Percentiles rank a stretch among this genome's conserved stretches.
These are phyloP conservation scores for Cosmia trapezina DNA, from an alignment of 2,888 invertebrate species.

Conservation along the genomic window DNA sequence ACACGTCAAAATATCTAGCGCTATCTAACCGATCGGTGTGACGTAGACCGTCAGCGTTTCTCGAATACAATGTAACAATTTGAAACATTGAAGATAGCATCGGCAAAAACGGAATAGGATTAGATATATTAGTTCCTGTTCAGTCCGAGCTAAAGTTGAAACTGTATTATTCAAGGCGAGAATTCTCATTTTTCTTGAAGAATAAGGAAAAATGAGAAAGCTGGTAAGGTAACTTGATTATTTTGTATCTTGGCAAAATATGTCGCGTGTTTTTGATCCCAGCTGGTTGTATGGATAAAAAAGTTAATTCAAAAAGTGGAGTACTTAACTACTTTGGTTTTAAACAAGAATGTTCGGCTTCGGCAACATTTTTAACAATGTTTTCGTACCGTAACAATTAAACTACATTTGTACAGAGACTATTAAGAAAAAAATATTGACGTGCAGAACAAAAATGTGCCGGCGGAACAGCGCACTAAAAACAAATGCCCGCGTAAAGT, in stretches of 20 bases:
- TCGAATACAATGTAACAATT: slow-evolving; percentile 64
- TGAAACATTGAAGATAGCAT: slow-evolving; percentile 55
- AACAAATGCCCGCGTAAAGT: slow-evolving; percentile 74
- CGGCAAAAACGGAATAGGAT: slow-evolving; percentile 53
- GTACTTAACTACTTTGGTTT: slow-evolving; percentile 28
- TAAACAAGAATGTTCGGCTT: slow-evolving; percentile 24
- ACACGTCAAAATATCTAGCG: slow-evolving; percentile 82
- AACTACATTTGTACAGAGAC: slow-evolving; percentile 54
- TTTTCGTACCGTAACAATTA: slow-evolving; percentile 60
- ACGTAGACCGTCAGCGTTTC: slow-evolving; percentile 70
- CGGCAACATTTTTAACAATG: slow-evolving; percentile 32
- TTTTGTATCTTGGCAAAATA: slow-evolving; percentile 17
- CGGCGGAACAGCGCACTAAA: slow-evolving; percentile 69
- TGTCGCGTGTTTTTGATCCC: slow-evolving; percentile 18
- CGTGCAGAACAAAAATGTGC: slow-evolving; percentile 60
- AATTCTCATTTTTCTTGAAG: slow-evolving; percentile 15
- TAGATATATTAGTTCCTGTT: slow-evolving; percentile 50
- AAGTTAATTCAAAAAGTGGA: slow-evolving; percentile 45
- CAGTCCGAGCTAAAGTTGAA: slow-evolving; percentile 25
- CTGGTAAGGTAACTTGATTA: not conserved
- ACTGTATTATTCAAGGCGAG: slow-evolving; percentile 21
- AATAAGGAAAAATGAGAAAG: not conserved
- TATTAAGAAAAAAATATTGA: slow-evolving; percentile 64
- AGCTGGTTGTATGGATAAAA: slow-evolving; percentile 36
- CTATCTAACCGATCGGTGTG: slow-evolving; percentile 80